These are phyloP conservation scores for Drosophila koepferae DNA, from an alignment of 2,888 invertebrate species.

Conservation along the genomic window DNA sequence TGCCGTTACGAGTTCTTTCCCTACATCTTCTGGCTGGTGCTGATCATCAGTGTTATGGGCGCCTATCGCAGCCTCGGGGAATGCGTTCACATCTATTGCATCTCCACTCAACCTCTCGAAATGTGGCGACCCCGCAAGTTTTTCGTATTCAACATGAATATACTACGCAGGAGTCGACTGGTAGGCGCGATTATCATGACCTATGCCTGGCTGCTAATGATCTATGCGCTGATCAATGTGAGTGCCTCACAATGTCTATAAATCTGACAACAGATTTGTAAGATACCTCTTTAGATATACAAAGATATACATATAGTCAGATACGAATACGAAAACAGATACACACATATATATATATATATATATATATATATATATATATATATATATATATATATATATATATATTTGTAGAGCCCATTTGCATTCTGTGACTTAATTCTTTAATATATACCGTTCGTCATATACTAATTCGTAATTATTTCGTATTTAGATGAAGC, in stretches of 20 bases:
- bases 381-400: neutral
- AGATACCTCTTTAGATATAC: neutral
- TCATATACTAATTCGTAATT: neutral
- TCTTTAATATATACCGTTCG: too few relatives aligned
- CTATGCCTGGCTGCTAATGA: constrained; percentile 45
- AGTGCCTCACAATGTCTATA: constrained; percentile 11
- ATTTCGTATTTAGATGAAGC: constrained; percentile 27
- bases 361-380: neutral
- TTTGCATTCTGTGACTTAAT: too few relatives aligned
- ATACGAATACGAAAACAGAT: neutral
- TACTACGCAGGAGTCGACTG: constrained; percentile 27
- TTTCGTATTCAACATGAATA: neutral
- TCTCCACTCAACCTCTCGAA: neutral
- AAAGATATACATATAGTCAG: neutral
- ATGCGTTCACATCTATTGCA: neutral
- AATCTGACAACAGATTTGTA: neutral
- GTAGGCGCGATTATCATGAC: constrained; percentile 16
- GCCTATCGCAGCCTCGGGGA: constrained; percentile 20
- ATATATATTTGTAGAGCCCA: neutral
- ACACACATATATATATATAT: neutral
- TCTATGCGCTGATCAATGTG: constrained; percentile 36
- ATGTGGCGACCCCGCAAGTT: constrained; percentile 42
- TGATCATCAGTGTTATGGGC: constrained; percentile 29
- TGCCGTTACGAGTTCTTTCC: constrained; percentile 43
- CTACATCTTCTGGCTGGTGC: constrained; percentile 35